A percentile compares a stretch with the other conserved stretches of the same genome.
These are phyloP conservation scores for Euphydryas editha DNA, from an alignment of 2,888 invertebrate species.

Conservation along the genomic window DNA sequence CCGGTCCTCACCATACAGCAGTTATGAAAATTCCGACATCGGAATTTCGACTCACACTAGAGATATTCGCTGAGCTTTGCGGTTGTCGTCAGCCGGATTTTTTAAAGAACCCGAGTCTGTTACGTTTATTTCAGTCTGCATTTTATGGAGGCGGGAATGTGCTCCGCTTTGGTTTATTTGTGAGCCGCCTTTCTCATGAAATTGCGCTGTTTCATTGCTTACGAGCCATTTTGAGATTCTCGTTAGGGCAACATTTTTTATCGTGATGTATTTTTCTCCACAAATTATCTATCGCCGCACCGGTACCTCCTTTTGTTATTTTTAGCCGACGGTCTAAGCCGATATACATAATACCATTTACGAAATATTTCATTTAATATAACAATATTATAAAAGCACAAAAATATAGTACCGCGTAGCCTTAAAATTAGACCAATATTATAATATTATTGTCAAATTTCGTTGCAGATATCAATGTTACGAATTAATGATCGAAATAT, in stretches of 20 bases:
- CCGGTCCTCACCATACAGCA: constrained; percentile 59
- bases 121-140: constrained; percentile 78
- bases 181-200: constrained; percentile 78
- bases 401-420: neutral
- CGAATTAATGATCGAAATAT: constrained; percentile 58
- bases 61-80: constrained; percentile 79
- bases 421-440: constrained; percentile 5
- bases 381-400: constrained; percentile 14
- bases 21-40: constrained; percentile 81
- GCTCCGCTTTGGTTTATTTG: constrained; percentile 80
- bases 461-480: constrained; percentile 34
- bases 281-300: constrained; percentile 62
- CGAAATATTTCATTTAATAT: constrained; percentile 12
- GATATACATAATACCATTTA: constrained; percentile 12
- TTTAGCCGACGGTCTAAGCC: constrained; percentile 41
- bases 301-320: constrained; percentile 54
- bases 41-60: constrained; percentile 77
- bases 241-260: constrained; percentile 75
- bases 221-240: constrained; percentile 77
- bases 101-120: constrained; percentile 77
- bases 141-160: constrained; percentile 81
- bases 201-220: constrained; percentile 81
- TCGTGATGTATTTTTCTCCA: constrained; percentile 67
- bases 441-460: constrained; percentile 46
- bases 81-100: constrained; percentile 74